Conservation (phyloP, 2,113 vertebrate genomes). For the Ceuthmochares aereus region DNA sequence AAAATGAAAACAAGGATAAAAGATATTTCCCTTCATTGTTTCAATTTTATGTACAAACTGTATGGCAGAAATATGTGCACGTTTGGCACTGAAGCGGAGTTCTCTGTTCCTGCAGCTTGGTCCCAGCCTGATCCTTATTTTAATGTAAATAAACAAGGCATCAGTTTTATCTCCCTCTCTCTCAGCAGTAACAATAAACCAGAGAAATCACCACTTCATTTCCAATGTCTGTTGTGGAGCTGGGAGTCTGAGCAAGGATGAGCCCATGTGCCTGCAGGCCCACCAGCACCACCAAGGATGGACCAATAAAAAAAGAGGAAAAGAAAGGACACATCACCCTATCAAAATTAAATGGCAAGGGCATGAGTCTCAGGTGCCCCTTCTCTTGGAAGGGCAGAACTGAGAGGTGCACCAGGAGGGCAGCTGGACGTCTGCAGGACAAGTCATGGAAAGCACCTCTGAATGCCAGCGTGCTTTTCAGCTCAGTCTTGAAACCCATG, state of each 20-base stretch:
- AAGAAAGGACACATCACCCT: not conserved
- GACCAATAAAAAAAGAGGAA: not conserved
- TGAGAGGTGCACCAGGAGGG: not conserved
- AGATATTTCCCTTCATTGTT: conserved; percentile 68
- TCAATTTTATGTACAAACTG: conserved; percentile 61
- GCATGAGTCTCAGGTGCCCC: not conserved
- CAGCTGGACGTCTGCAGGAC: not conserved
- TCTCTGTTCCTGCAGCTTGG: conserved; percentile 6
- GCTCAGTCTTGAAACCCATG: conserved; percentile 51
- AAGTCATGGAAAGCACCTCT: conserved; percentile 35
- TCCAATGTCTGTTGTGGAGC: rapidly evolving
- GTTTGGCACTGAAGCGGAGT: not conserved
- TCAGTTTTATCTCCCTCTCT: conserved; percentile 37
- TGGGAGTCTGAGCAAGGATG: not conserved
- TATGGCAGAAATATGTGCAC: not conserved
- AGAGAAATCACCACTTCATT: conserved; percentile 29
- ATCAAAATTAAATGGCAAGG: not conserved
- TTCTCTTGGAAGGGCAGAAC: not conserved
- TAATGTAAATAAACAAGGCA: conserved; percentile 63
- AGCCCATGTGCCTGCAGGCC: rapidly evolving
- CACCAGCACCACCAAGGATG: not conserved
- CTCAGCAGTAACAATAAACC: conserved; percentile 45
- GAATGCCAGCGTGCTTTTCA: conserved; percentile 46
- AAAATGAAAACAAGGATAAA: conserved; percentile 69
- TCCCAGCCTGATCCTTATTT: conserved; percentile 61